Conservation (phyloP, 1,140 invertebrate species). For the Capitella teleta region DNA sequence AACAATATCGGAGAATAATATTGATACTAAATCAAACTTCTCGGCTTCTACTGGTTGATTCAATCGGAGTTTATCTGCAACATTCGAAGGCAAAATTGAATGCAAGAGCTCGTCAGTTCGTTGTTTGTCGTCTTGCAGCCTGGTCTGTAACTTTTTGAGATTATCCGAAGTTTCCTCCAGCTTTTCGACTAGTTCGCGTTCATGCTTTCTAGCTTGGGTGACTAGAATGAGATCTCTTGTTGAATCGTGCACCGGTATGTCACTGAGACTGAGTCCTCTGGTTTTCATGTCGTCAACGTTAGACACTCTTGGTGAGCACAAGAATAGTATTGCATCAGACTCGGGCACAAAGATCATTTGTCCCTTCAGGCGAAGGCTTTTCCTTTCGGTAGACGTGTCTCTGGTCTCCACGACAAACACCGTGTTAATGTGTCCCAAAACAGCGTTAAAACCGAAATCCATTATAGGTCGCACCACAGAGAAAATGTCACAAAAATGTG, state of each 20-base stretch:
- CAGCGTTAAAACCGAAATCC: conserved; percentile 79
- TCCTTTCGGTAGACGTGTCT: background rate
- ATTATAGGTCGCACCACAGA: conserved; percentile 70
- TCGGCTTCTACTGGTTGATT: conserved; percentile 50
- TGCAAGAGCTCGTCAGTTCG: conserved; percentile 90
- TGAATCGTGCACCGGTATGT: conserved; percentile 87
- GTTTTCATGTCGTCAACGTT: conserved; percentile 71
- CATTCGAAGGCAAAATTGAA: conserved; percentile 78
- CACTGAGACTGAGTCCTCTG: conserved; percentile 76
- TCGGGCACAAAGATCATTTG: conserved; percentile 88
- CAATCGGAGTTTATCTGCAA: conserved; percentile 79
- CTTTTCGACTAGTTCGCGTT: conserved; percentile 87
- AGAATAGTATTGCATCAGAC: conserved; percentile 72
- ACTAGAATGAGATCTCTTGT: conserved; percentile 86
- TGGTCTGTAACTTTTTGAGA: conserved; percentile 64
- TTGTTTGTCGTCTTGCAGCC: conserved; percentile 83
- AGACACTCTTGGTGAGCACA: conserved; percentile 84
- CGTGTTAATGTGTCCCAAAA: conserved; percentile 84
- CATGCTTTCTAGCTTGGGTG: conserved; percentile 90
- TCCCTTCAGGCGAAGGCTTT: conserved; percentile 49
- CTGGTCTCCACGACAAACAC: conserved; percentile 62
- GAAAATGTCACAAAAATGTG: conserved; percentile 60
- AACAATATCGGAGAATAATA: conserved; percentile 65
- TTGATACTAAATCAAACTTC: conserved; percentile 4
- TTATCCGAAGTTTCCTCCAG: conserved; percentile 59